phyloP scores from a whole-genome alignment of 2,797 vertebrate species.

The Falco columbarius region DNA sequence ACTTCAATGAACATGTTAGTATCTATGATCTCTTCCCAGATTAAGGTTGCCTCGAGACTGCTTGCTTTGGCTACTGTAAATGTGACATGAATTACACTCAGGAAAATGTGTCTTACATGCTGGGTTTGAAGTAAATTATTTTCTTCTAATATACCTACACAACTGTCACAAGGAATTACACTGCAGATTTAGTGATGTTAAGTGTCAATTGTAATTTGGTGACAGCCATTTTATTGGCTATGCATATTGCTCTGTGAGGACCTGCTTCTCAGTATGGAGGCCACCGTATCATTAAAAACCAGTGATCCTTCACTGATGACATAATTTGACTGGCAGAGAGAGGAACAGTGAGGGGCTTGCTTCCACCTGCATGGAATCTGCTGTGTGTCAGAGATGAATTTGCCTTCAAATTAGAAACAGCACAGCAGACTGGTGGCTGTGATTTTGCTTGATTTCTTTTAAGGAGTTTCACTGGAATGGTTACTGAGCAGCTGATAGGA shows the following conservation, averaged over 20 bases:
- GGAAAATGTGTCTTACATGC: constrained; percentile 79
- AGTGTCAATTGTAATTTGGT: constrained; percentile 90
- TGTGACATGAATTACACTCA: constrained; percentile 80
- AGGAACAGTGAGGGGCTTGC: constrained; percentile 80
- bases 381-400: constrained; percentile 88
- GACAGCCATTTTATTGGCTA: constrained; percentile 93
- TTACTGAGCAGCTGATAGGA: constrained; percentile 77
- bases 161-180: constrained; percentile 93
- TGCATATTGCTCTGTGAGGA: constrained; percentile 85
- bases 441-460: constrained; percentile 90
- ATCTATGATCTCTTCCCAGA: constrained; percentile 76
- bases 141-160: constrained; percentile 90
- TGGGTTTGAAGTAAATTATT: constrained; percentile 88
- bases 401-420: constrained; percentile 95
- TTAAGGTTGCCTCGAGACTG: constrained; percentile 78
- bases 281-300: constrained; percentile 86
- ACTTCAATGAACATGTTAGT: constrained; percentile 78
- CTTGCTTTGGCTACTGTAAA: constrained; percentile 82
- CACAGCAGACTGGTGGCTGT: constrained; percentile 88
- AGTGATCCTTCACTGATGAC: constrained; percentile 94
- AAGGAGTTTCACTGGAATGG: constrained; percentile 77
- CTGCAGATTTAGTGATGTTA: constrained; percentile 87
- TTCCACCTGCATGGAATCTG: constrained; percentile 85
- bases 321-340: constrained; percentile 88
- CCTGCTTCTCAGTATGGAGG: constrained; percentile 84